Conservation (phyloP, 2,797 vertebrate genomes). For the Macropus fuliginosus region DNA sequence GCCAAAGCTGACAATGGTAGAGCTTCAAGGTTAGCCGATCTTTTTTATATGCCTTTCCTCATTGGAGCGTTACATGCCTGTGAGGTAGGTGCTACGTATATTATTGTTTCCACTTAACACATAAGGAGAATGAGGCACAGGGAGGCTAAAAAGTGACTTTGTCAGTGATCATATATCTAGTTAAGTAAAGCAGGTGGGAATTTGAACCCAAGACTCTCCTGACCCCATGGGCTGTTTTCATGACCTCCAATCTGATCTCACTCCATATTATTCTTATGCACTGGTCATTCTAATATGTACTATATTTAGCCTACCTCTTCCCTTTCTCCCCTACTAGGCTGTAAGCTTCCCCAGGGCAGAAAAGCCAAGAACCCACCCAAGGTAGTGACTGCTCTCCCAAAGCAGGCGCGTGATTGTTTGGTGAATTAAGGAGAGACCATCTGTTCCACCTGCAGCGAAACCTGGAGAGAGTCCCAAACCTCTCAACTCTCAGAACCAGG, state of each 20-base stretch:
- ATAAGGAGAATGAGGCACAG: neutral
- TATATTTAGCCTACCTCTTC: neutral
- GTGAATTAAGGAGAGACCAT: neutral
- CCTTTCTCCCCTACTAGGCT: neutral
- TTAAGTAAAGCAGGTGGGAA: neutral
- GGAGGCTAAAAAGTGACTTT: neutral
- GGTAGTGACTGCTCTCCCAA: neutral
- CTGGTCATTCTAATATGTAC: neutral
- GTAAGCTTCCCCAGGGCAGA: neutral
- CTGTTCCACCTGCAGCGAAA: neutral
- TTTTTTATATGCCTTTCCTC: neutral
- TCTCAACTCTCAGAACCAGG: neutral
- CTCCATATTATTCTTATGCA: neutral
- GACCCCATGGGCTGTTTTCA: neutral
- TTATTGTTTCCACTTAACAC: neutral
- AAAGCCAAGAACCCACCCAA: neutral
- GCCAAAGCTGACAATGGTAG: neutral
- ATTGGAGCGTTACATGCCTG: neutral
- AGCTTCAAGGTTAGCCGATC: neutral
- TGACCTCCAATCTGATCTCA: neutral
- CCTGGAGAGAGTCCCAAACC: neutral
- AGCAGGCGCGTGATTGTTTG: neutral
- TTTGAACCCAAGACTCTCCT: neutral
- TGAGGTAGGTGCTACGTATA: neutral
- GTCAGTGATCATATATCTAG: neutral